These are phyloP conservation scores for Trachelus tabidus DNA, from an alignment of 2,888 invertebrate genomes.

Conservation along the genomic window DNA sequence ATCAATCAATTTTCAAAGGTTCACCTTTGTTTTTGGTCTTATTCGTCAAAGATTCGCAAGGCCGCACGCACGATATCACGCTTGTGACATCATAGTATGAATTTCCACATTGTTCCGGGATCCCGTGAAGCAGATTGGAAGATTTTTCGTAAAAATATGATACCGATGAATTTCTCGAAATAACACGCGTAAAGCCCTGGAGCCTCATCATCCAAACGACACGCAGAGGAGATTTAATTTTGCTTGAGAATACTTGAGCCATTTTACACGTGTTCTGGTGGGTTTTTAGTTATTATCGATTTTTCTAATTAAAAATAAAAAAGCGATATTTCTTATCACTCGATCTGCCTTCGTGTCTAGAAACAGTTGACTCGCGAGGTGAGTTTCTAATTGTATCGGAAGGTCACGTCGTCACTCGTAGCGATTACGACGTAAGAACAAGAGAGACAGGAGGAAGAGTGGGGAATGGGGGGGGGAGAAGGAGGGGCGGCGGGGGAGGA, in stretches of 20 bases:
- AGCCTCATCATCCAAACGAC: neutral
- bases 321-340: neutral
- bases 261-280: neutral
- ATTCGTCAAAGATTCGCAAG: no score
- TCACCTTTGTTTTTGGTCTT: neutral
- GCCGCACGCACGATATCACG: neutral
- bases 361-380: neutral
- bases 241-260: neutral
- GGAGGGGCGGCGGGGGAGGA: no score
- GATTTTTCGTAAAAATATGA: neutral
- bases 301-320: neutral
- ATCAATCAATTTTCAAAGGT: neutral
- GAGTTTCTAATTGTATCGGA: neutral
- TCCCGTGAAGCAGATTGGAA: neutral
- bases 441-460: neutral
- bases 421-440: slow-evolving; percentile 1
- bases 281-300: neutral
- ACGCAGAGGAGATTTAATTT: neutral
- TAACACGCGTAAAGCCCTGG: neutral
- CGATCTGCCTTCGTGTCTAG: neutral
- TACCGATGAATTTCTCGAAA: no score
- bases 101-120: neutral
- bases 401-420: neutral
- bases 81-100: neutral
- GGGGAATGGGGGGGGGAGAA: no score